Conservation (phyloP, 2,113 vertebrate genomes). For the Sakesphorus luctuosus region DNA sequence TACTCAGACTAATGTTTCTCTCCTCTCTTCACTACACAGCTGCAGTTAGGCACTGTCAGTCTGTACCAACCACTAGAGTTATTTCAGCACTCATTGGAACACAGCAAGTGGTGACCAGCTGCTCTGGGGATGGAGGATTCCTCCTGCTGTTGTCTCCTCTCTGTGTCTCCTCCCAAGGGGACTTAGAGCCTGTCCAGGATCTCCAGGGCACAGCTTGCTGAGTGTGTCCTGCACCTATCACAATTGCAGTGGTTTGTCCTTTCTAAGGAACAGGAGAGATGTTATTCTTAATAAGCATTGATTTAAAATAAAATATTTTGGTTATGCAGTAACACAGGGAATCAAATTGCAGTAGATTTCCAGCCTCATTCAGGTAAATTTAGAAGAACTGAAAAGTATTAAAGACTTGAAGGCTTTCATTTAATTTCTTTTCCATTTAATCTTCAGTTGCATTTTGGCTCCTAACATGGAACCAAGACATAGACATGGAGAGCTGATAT, state of each 20-base stretch:
- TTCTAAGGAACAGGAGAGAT: not conserved
- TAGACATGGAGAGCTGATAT: not conserved
- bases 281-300: not conserved
- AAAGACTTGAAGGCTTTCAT: not conserved
- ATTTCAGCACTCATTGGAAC: not conserved
- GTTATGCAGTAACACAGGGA: not conserved
- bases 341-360: not conserved
- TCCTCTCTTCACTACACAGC: not conserved
- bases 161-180: no score
- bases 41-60: not conserved
- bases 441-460: not conserved
- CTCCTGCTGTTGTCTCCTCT: not conserved
- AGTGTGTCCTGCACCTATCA: not conserved
- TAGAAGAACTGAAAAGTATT: not conserved
- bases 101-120: not conserved
- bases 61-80: not conserved
- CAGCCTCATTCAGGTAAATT: not conserved
- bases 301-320: not conserved
- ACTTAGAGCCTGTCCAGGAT: not conserved
- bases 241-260: rapidly evolving
- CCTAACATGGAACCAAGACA: not conserved
- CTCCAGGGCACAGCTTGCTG: not conserved
- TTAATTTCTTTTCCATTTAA: not conserved
- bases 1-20: not conserved
- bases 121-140: not conserved